Base-by-base conservation (phyloP, 1,140 invertebrate genomes). In the Zaprionus africanus region DNA sequence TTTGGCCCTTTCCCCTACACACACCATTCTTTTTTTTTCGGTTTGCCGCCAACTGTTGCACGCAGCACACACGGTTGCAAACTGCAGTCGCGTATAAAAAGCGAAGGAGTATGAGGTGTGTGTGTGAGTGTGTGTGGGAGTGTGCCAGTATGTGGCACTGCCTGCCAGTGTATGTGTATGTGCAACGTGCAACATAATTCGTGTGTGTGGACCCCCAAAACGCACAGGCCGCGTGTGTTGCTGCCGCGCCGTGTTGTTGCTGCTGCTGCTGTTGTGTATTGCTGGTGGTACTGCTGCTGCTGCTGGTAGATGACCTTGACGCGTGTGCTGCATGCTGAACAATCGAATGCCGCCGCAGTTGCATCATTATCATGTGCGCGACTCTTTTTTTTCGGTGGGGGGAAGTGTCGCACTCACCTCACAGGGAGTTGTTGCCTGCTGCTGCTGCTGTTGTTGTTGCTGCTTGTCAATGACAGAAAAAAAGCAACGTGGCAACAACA, bases 281-380 rank as follows among this genome's bases (percentile, higher is more conserved):
- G 61, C 31, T 28, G 13, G 22, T 22, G 22, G 22, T 22, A 2
- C 58, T 46, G 38, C 31, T 63, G 61, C 58, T 46, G 24, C 49
- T 64, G 61, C 15, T 38, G 74, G 60, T 31, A 38, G 71, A 61
- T 63, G 83, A 88, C 83, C 83, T 86, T 86, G 83, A 88, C 83
- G 80, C 84, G 83, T 88, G 83, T 86, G 83, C 81, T 66, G 83
- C 83, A 86, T 86, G 84, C 31, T 79, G 73, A 87, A 86, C 80
- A 86, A 86, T 83, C 84, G 83, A 86, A 87, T 75, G 76, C 60
- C 6, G 41, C n/a, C 41, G n/a, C 76, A 69, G 81, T 84, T 82
- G 78, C 82, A 79, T 69, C 82, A 86, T 79, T 68, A 76, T 67
- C 81, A 74, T 31, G 62, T 66, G 71, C 66, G 79, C 66, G 64